Evolutionary conservation across 2,113 vertebrate species (phyloP).

Genomic region (Raja brachyura): DNA sequence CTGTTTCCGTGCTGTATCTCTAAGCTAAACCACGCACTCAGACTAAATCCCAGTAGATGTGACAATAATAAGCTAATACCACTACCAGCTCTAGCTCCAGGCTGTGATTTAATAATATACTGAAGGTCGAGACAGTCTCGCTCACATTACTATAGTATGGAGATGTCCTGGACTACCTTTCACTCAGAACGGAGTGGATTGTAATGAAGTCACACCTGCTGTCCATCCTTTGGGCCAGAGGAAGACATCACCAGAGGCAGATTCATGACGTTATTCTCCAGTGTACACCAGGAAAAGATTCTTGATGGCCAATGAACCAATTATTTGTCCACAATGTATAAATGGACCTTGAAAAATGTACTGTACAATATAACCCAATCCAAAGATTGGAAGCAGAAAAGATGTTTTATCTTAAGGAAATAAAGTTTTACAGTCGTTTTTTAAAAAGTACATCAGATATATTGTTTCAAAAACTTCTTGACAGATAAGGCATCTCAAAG

Average conservation of each 20-base stretch:
- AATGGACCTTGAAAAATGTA: neutral
- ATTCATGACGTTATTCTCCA: neutral
- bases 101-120: neutral
- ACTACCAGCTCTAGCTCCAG: neutral
- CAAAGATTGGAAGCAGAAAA: neutral
- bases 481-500: neutral
- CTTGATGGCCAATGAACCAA: neutral
- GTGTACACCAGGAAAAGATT: neutral
- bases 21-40: no score
- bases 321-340: neutral
- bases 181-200: neutral
- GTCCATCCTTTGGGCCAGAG: neutral
- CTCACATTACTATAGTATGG: neutral
- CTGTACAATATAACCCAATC: no score
- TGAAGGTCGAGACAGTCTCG: neutral
- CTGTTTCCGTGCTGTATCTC: no score
- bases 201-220: neutral
- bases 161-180: neutral
- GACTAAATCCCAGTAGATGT: no score
- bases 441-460: neutral
- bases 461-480: neutral
- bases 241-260: neutral
- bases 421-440: neutral
- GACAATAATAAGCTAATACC: no score
- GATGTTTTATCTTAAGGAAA: neutral